Percentiles rank a stretch among this genome's conserved stretches.
Evolutionary conservation across 2,113 vertebrate genomes (phyloP).

Genomic region (Choloepus hoffmanni): DNA sequence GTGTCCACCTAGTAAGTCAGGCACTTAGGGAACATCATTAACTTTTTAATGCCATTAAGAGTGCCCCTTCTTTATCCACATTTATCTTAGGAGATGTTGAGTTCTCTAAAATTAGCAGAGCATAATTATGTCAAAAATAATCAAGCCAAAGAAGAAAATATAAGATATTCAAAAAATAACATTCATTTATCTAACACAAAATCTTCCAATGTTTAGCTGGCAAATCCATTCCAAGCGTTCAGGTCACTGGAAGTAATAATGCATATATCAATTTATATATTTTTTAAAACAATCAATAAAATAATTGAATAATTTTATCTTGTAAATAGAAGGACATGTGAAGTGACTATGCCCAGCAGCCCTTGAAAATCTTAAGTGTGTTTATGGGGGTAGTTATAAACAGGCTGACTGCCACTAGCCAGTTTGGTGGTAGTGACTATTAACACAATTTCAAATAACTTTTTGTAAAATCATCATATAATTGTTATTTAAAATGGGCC

Average conservation of each 20-base stretch:
- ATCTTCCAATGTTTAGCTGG: conserved; percentile 1
- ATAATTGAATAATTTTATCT: conserved; percentile 15
- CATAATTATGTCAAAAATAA: conserved; percentile 20
- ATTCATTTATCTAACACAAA: not conserved
- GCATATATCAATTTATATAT: conserved; percentile 23
- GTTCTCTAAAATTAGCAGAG: conserved; percentile 22
- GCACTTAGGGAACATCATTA: not conserved
- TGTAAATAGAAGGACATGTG: not conserved
- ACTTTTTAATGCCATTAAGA: not conserved
- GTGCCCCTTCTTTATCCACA: not conserved
- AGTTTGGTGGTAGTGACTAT: not conserved
- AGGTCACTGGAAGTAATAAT: not conserved
- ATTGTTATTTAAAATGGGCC: not conserved
- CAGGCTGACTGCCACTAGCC: not conserved
- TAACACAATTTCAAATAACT: not conserved
- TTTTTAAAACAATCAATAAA: conserved; percentile 8
- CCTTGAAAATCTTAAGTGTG: not conserved
- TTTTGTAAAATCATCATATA: conserved; percentile 14
- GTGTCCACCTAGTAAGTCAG: not conserved
- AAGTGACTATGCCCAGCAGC: not conserved
- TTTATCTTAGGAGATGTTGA: not conserved
- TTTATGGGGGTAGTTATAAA: not conserved
- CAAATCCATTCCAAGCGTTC: conserved; percentile 3
- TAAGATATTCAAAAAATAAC: not conserved
- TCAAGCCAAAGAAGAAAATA: not conserved